Percentiles rank a stretch among this genome's conserved stretches.
These are phyloP conservation scores for Drosophila oshimai DNA, from an alignment of 1,140 invertebrate species.

Conservation along the genomic window DNA sequence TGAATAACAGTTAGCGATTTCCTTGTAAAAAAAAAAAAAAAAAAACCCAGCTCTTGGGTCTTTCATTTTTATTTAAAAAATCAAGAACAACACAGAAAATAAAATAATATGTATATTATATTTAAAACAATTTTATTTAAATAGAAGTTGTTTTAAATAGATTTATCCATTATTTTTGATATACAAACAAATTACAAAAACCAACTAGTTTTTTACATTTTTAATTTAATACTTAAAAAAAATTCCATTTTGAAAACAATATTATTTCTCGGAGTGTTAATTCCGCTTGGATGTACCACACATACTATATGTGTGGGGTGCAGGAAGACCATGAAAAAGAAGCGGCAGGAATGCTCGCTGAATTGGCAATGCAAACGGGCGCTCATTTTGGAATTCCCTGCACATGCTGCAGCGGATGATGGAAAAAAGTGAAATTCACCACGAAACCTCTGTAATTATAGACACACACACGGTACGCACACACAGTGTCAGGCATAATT, in stretches of 20 bases:
- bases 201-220: too few species aligned
- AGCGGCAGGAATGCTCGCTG: slow-evolving; percentile 16
- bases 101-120: too few species aligned
- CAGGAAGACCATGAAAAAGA: slow-evolving; percentile 7
- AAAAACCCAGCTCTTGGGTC: too few species aligned
- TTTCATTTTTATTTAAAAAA: too few species aligned
- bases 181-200: too few species aligned
- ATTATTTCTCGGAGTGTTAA: background rate
- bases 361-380: slow-evolving; percentile 40
- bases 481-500: slow-evolving; percentile 14
- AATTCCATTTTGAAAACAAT: background rate
- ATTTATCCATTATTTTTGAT: too few species aligned
- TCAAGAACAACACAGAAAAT: too few species aligned
- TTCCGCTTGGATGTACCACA: background rate
- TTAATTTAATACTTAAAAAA: too few species aligned
- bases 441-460: slow-evolving; percentile 36
- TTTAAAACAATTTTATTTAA: too few species aligned
- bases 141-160: too few species aligned
- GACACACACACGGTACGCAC: background rate
- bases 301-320: background rate
- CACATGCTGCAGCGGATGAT: slow-evolving; percentile 24
- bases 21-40: too few species aligned
- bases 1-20: too few species aligned
- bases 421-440: slow-evolving; percentile 46
- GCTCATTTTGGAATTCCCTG: slow-evolving; percentile 28